phyloP scores from a whole-genome alignment of 2,113 vertebrate species.

The Callionymus lyra region DNA sequence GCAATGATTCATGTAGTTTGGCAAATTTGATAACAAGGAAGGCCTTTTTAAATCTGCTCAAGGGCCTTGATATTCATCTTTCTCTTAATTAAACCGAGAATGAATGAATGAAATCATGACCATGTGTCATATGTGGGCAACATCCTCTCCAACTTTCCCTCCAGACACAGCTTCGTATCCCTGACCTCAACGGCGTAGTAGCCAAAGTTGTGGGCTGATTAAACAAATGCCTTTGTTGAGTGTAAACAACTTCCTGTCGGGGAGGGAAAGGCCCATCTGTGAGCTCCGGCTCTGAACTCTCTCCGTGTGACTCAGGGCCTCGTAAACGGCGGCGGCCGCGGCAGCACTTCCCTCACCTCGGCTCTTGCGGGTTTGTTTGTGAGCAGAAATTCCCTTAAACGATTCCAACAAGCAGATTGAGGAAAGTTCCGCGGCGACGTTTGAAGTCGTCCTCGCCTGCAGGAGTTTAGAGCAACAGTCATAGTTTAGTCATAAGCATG shows the following conservation, averaged over 20 bases:
- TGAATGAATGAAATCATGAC: too few relatives aligned
- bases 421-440: slow-evolving; percentile 23
- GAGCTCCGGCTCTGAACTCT: slow-evolving; percentile 18
- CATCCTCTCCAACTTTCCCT: too few relatives aligned
- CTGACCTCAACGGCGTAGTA: too few relatives aligned
- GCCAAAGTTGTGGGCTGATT: too few relatives aligned
- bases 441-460: slow-evolving; percentile 6
- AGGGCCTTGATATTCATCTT: too few relatives aligned
- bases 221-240: slow-evolving; percentile 4
- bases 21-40: too few relatives aligned
- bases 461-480: slow-evolving; percentile 1
- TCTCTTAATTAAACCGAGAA: too few relatives aligned
- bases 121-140: too few relatives aligned
- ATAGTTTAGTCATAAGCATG: slow-evolving; percentile 24
- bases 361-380: slow-evolving; percentile 17
- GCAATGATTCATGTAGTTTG: too few relatives aligned
- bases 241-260: slow-evolving; percentile 32
- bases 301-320: slow-evolving; percentile 30
- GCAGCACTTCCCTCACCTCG: slow-evolving; percentile 38
- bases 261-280: not conserved
- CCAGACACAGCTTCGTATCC: too few relatives aligned
- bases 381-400: slow-evolving; percentile 15
- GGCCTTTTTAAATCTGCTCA: too few relatives aligned
- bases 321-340: slow-evolving; percentile 38
- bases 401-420: slow-evolving; percentile 15